Conservation (phyloP, 2,113 vertebrate species). For the Sminthopsis crassicaudata region DNA sequence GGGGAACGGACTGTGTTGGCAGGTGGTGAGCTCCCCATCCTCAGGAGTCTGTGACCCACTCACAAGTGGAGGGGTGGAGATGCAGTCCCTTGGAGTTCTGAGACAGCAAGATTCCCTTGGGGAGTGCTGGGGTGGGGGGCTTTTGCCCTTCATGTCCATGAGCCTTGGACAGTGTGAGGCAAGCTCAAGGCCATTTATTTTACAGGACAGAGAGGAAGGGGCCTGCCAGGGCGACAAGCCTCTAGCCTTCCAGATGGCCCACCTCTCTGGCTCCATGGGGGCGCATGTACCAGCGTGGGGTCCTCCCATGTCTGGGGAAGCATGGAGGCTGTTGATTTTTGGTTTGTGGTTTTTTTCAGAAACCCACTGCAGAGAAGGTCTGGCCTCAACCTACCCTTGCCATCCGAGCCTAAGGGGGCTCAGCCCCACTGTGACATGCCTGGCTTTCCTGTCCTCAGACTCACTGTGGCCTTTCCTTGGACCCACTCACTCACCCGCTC, state of each 20-base stretch:
- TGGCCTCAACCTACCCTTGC: conserved; percentile 86
- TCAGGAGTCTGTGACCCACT: neutral
- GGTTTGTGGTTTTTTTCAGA: conserved; percentile 49
- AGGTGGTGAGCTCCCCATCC: neutral
- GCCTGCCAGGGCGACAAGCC: neutral
- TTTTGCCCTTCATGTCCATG: neutral
- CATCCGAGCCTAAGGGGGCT: conserved; percentile 70
- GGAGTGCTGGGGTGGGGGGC: neutral
- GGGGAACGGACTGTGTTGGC: neutral
- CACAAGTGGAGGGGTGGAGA: neutral
- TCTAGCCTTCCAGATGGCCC: neutral
- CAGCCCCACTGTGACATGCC: conserved; percentile 75
- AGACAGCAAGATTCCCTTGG: neutral
- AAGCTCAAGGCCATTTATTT: neutral
- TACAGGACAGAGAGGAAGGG: neutral
- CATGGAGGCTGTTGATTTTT: no score
- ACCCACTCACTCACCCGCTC: conserved; percentile 80
- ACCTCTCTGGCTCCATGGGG: neutral
- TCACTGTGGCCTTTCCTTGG: conserved; percentile 35
- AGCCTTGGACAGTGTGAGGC: neutral
- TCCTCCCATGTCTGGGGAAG: neutral
- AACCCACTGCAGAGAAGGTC: conserved; percentile 84
- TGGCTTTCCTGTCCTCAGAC: conserved; percentile 66
- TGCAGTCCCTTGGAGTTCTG: neutral
- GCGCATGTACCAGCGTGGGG: neutral